Conservation (phyloP, 2,888 invertebrate species). For the Abscondita cerata region DNA sequence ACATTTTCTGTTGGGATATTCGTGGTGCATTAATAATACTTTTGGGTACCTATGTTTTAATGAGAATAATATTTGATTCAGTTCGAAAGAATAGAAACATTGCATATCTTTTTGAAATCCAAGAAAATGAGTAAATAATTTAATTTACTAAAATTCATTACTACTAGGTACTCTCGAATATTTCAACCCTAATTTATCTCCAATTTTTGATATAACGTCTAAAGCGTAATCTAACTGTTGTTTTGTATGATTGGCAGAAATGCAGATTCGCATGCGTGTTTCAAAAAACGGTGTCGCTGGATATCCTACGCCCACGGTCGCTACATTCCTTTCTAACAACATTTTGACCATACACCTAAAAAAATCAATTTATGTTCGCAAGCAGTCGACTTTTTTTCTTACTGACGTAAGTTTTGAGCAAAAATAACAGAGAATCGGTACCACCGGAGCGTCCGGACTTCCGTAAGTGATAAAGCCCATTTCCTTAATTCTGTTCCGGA, state of each 20-base stretch:
- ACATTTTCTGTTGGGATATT: no score
- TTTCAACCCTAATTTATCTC: slow-evolving; percentile 76
- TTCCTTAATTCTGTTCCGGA: slow-evolving; percentile 78
- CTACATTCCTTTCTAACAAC: slow-evolving; percentile 72
- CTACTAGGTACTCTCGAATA: slow-evolving; percentile 72
- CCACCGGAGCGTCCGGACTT: slow-evolving; percentile 93
- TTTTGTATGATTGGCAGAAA: slow-evolving; percentile 95
- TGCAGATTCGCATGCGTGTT: slow-evolving; percentile 91
- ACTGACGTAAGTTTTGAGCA: slow-evolving; percentile 93
- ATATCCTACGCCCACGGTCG: slow-evolving; percentile 95
- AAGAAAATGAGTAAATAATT: no score
- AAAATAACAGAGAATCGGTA: slow-evolving; percentile 94
- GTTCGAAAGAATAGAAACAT: no score
- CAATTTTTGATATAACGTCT: slow-evolving; percentile 74
- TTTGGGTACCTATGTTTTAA: no score
- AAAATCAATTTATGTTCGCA: neutral
- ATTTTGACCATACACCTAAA: neutral
- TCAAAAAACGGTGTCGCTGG: slow-evolving; percentile 95
- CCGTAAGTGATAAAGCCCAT: slow-evolving; percentile 94
- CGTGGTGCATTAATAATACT: no score
- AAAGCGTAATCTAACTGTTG: slow-evolving; percentile 88
- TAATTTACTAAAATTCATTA: no score
- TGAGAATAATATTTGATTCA: no score
- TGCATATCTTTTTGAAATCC: no score
- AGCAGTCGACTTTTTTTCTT: neutral